These are phyloP conservation scores for Heteromurus nitidus DNA, from an alignment of 2,888 invertebrate genomes.

Conservation along the genomic window DNA sequence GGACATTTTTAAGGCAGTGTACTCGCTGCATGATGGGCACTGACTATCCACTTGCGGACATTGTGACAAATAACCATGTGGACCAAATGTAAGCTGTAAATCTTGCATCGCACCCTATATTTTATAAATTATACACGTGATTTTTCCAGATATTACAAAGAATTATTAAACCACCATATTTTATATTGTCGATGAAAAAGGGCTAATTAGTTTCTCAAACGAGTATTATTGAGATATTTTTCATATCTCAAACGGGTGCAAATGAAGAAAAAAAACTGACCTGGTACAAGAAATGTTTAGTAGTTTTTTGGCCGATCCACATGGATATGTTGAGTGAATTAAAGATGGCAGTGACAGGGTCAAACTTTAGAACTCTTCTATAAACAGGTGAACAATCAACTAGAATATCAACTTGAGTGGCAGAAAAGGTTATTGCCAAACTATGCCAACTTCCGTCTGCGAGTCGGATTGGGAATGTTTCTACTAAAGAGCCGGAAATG, in stretches of 20 bases:
- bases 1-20: slow-evolving; percentile 87
- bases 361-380: slow-evolving; percentile 74
- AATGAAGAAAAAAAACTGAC: no score
- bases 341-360: slow-evolving; percentile 73
- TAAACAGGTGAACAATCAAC: slow-evolving; percentile 92
- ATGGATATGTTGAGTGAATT: slow-evolving; percentile 78
- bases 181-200: no score
- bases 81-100: slow-evolving; percentile 88
- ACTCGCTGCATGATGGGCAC: slow-evolving; percentile 94
- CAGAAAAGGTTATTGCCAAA: slow-evolving; percentile 88
- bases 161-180: no score
- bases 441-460: slow-evolving; percentile 92
- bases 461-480: slow-evolving; percentile 90
- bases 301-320: slow-evolving; percentile 92
- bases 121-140: background rate
- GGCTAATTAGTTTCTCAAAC: no score
- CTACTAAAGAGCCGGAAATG: slow-evolving; percentile 86
- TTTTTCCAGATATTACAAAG: no score
- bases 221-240: no score
- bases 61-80: slow-evolving; percentile 89
- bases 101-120: slow-evolving; percentile 91
- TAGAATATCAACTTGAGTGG: slow-evolving; percentile 85
- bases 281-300: slow-evolving; percentile 90
- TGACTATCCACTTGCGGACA: slow-evolving; percentile 90
- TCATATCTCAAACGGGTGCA: no score